Conservation (phyloP, 1,140 invertebrate genomes). For the Diploscapter pachys region DNA sequence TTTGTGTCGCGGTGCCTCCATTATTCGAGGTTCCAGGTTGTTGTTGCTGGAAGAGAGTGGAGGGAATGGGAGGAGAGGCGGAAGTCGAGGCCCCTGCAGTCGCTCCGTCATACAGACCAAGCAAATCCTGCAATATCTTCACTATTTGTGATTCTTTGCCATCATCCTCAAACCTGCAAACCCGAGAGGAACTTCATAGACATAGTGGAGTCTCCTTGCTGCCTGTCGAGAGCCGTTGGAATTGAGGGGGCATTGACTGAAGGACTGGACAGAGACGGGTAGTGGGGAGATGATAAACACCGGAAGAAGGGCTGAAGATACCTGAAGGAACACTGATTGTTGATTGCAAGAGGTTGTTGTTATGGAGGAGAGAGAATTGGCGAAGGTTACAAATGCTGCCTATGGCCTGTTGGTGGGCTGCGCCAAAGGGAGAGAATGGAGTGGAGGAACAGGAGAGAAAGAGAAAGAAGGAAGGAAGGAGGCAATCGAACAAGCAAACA, state of each 20-base stretch:
- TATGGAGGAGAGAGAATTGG: too few species aligned
- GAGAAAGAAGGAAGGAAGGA: not conserved
- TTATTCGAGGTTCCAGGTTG: constrained; percentile 5
- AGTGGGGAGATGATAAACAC: too few species aligned
- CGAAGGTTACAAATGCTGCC: too few species aligned
- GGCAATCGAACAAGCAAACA: not conserved
- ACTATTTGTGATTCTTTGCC: too few species aligned
- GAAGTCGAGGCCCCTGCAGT: constrained; percentile 20
- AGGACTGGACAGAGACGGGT: not conserved
- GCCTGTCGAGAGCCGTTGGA: not conserved
- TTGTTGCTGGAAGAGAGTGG: constrained; percentile 17
- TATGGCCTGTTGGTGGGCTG: too few species aligned
- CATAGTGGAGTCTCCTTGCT: constrained; percentile 16
- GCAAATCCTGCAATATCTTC: constrained; percentile 29
- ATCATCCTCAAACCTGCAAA: constrained; percentile 16
- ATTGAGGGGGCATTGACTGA: constrained; percentile 14
- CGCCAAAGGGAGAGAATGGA: constrained; percentile 4
- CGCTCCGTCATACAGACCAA: constrained; percentile 38
- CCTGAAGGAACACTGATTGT: too few species aligned
- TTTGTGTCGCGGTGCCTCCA: constrained; percentile 15
- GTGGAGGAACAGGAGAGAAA: constrained; percentile 4
- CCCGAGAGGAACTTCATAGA: constrained; percentile 35
- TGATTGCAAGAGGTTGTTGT: too few species aligned
- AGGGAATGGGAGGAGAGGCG: constrained; percentile 20
- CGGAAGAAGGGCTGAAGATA: too few species aligned